These are phyloP conservation scores for Catostylus mosaicus DNA, from an alignment of 30 jellyfish, hydroid and myxozoan species.

Conservation along the genomic window DNA sequence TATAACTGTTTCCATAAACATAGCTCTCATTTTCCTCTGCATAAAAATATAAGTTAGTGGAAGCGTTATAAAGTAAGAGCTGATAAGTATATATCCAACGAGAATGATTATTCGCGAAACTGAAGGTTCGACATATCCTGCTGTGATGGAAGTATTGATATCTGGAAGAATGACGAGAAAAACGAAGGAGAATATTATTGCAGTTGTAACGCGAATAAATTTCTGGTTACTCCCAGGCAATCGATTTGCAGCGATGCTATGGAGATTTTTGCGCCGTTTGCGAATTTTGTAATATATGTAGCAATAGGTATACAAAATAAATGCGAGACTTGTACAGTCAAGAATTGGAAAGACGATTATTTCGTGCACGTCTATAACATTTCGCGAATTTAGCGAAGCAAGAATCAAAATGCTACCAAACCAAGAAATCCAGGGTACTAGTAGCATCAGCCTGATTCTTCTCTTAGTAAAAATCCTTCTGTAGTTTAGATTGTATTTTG, in stretches of 20 bases:
- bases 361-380: neutral
- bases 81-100: neutral
- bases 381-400: neutral
- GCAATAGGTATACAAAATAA: slow-evolving; percentile 2
- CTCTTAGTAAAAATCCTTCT: neutral
- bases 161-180: slow-evolving; percentile 13
- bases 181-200: neutral
- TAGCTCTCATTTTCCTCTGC: neutral
- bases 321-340: neutral
- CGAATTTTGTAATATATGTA: neutral
- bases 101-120: neutral
- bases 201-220: neutral
- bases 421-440: slow-evolving; percentile 3
- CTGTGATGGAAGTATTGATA: neutral
- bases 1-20: neutral
- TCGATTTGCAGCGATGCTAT: neutral
- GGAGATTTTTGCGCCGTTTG: neutral
- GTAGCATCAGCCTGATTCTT: neutral
- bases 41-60: slow-evolving; percentile 5
- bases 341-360: neutral
- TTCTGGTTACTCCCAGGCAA: neutral
- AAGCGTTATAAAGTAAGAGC: neutral
- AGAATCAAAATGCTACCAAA: neutral
- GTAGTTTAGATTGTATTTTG: neutral
- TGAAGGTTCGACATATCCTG: too few species aligned